These are phyloP conservation scores for Nematostella vectensis DNA, from an alignment of 92 coral and sea anemone species.

Conservation along the genomic window DNA sequence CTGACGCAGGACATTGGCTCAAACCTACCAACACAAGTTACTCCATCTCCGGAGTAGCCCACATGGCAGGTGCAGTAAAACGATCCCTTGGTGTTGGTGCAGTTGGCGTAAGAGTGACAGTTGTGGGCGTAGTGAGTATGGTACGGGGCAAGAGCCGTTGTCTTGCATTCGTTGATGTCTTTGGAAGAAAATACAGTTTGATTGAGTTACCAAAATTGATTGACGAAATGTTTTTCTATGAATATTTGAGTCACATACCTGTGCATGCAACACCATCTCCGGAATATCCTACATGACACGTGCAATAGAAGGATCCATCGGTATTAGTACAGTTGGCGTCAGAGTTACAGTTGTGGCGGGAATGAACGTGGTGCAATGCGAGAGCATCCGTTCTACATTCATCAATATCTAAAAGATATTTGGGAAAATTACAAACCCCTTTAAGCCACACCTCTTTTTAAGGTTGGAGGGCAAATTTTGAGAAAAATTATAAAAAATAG, in stretches of 20 bases:
- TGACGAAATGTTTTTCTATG: not conserved
- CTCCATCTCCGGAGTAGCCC: constrained; percentile 73
- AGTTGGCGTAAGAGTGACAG: constrained; percentile 43
- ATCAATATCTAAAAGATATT: constrained; percentile 15
- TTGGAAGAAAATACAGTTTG: not conserved
- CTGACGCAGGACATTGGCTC: too few relatives aligned
- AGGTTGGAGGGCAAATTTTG: too few relatives aligned
- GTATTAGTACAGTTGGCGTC: constrained; percentile 83
- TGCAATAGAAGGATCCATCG: constrained; percentile 73
- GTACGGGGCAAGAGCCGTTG: constrained; percentile 2
- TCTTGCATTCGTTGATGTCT: constrained; percentile 10
- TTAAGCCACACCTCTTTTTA: too few relatives aligned
- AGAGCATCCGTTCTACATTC: constrained; percentile 8
- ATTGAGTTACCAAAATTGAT: too few relatives aligned
- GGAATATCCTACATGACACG: constrained; percentile 69
- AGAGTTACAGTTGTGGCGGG: constrained; percentile 47
- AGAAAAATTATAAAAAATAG: too few relatives aligned
- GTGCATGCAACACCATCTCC: constrained; percentile 61
- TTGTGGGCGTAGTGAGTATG: constrained; percentile 28
- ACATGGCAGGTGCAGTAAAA: constrained; percentile 71
- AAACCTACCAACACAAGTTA: constrained; percentile 43
- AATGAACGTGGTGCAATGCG: constrained; percentile 29
- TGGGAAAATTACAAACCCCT: too few relatives aligned
- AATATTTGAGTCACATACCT: constrained; percentile 40
- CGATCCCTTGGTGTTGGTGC: constrained; percentile 31